Conservation (phyloP, 1,140 invertebrate genomes). For the Tachypleus tridentatus region DNA sequence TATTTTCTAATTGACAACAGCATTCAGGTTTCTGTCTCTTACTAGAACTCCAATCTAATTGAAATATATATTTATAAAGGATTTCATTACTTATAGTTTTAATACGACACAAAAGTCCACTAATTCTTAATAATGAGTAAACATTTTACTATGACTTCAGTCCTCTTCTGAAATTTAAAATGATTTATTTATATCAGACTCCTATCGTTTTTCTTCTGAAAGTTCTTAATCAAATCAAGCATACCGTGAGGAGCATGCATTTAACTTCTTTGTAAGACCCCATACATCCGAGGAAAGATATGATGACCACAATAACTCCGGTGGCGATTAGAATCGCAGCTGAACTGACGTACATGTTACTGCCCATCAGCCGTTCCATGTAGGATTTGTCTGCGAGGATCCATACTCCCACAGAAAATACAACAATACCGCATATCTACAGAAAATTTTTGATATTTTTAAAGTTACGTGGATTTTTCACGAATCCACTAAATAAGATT, state of each 20-base stretch:
- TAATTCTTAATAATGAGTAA: neutral
- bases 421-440: conserved; percentile 61
- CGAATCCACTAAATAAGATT: too few species aligned
- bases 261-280: conserved; percentile 76
- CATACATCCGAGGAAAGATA: conserved; percentile 72
- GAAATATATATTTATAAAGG: too few species aligned
- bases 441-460: conserved; percentile 22
- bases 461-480: too few species aligned
- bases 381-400: conserved; percentile 66
- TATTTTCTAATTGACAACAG: too few species aligned
- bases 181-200: too few species aligned
- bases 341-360: conserved; percentile 66
- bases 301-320: conserved; percentile 57
- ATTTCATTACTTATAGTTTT: too few species aligned
- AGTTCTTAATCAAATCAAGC: conserved; percentile 20
- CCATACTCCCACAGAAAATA: conserved; percentile 63
- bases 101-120: neutral
- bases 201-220: neutral
- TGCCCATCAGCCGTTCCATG: conserved; percentile 63
- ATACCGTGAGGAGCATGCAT: conserved; percentile 72
- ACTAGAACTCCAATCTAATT: too few species aligned
- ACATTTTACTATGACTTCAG: neutral
- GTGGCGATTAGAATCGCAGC: conserved; percentile 66
- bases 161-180: too few species aligned
- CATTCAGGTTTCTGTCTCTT: too few species aligned